Conservation (phyloP, 2,113 vertebrate genomes). For the Periophthalmodon schlosseri region DNA sequence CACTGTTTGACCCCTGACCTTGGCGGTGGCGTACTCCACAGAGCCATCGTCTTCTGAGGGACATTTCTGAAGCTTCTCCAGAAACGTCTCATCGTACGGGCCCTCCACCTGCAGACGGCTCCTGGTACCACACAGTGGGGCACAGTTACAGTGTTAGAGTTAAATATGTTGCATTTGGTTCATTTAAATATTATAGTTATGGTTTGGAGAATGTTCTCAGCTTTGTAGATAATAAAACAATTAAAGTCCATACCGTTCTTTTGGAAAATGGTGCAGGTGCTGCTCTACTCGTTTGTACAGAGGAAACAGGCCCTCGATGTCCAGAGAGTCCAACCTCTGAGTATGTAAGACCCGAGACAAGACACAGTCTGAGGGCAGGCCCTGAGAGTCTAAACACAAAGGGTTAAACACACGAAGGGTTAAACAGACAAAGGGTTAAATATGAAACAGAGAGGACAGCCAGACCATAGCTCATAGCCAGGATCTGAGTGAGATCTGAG, state of each 20-base stretch:
- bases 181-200: background rate
- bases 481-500: too few relatives aligned
- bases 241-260: constrained; percentile 65
- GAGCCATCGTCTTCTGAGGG: constrained; percentile 89
- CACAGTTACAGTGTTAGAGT: too few relatives aligned
- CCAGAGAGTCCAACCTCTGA: constrained; percentile 94
- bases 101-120: constrained; percentile 88
- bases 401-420: background rate
- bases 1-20: constrained; percentile 76
- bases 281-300: constrained; percentile 89
- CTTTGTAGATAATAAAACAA: too few relatives aligned
- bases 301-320: constrained; percentile 94
- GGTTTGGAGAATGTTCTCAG: background rate
- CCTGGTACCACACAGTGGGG: constrained; percentile 60
- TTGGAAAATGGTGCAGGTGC: constrained; percentile 90
- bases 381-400: constrained; percentile 72
- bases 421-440: too few relatives aligned
- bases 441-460: background rate
- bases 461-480: too few relatives aligned
- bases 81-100: constrained; percentile 88
- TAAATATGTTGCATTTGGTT: too few relatives aligned
- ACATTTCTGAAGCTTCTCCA: constrained; percentile 88
- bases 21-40: constrained; percentile 85
- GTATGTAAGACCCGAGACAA: constrained; percentile 90
- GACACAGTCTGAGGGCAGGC: constrained; percentile 88